Evolutionary conservation across 2,888 invertebrate species (phyloP), one percentile per base, ranked within the genome.

Genomic region (Monoplex corrugatus): DNA sequence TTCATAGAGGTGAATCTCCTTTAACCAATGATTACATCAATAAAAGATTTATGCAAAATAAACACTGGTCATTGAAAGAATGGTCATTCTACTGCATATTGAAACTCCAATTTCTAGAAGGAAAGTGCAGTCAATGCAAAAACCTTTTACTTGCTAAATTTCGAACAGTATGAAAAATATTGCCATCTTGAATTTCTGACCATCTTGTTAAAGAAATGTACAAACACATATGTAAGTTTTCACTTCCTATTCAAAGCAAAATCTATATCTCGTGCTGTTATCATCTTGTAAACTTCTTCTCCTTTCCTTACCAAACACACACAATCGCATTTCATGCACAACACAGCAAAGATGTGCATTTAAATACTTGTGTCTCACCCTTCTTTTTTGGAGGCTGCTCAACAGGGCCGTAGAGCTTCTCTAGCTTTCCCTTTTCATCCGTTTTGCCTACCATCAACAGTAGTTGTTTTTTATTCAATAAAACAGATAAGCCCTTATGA

Each of bases 331-430:
- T 80, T 28, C 78, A 80, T 43, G 78, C 78, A 80, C 78, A 16
- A 32, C 78, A 80, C 78, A 43, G 78, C 78, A 80, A 80, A 80
- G 40, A 80, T 43, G 78, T 80, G 78, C 78, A 23, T 43, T 80
- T 23, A 19, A 40, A 38, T 44, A 68, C 40, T 80, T 40, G n/a
- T 72, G 72, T 38, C 87, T 90, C 89, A 90, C 90, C 90, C 90
- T 91, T 90, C 50, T 86, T 83, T 78, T 90, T 87, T 16, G 90
- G 90, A 13, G 92, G 91, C 35, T 90, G 90, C 0, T 93, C 92
- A 2, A 92, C 92, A 0, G 93, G 93, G 6, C 93, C 94, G 80
- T 95, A 95, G 63, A 95, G 90, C 38, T 93, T 92, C 89, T 94
- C 93, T 32, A 94, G 88, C 75, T 94, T 94, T 86, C 93, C 93